Conservation (phyloP, 2,797 vertebrate genomes). For the Macropus fuliginosus region DNA sequence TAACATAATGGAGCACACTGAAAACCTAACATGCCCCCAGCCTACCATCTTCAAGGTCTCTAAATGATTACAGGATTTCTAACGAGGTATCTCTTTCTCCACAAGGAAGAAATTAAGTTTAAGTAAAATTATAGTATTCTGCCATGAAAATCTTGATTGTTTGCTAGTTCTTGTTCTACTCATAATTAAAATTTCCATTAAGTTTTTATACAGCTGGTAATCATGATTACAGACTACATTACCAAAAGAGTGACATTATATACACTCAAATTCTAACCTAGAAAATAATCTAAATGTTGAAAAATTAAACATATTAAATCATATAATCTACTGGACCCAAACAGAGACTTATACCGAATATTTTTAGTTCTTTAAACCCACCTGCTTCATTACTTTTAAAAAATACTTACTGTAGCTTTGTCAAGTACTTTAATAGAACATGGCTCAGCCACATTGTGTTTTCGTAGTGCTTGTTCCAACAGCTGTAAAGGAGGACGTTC, state of each 20-base stretch:
- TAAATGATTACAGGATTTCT: neutral
- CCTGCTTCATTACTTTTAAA: neutral
- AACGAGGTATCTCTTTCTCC: neutral
- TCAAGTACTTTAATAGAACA: slow-evolving; percentile 99
- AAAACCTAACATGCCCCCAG: neutral
- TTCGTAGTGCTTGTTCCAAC: slow-evolving; percentile 95
- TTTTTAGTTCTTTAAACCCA: neutral
- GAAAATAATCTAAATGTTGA: neutral
- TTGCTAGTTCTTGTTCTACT: neutral
- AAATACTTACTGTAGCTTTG: slow-evolving; percentile 94
- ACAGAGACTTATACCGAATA: neutral
- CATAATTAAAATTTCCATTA: neutral
- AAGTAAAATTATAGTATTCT: neutral
- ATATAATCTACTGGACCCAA: neutral
- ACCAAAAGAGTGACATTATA: neutral
- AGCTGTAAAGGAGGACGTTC: slow-evolving; percentile 95
- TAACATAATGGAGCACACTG: neutral
- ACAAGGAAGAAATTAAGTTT: neutral
- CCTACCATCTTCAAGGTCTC: neutral
- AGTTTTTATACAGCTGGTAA: neutral
- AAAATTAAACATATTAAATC: neutral
- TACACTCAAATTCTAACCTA: neutral
- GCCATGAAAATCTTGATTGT: neutral
- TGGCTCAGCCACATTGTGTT: slow-evolving; percentile 95
- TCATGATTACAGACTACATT: neutral